Conservation (phyloP, 2,888 invertebrate genomes). For the Eledone cirrhosa region DNA sequence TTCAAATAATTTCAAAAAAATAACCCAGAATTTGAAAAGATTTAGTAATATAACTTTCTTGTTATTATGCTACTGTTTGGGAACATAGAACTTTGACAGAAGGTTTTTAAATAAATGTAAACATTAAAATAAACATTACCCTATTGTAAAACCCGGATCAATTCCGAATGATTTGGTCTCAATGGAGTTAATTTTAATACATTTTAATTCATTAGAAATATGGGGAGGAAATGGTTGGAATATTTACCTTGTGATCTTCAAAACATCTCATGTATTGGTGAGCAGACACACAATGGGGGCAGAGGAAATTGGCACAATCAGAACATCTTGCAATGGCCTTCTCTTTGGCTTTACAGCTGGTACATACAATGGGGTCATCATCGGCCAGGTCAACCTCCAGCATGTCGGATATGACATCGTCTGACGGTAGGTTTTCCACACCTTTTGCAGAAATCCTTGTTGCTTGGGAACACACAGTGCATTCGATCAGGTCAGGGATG, state of each 20-base stretch:
- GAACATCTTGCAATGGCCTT: conserved; percentile 92
- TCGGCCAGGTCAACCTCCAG: conserved; percentile 73
- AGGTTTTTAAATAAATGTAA: no score
- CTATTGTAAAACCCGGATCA: no score
- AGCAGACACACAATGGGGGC: conserved; percentile 92
- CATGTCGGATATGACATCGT: conserved; percentile 80
- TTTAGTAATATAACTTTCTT: no score
- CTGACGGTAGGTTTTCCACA: conserved; percentile 81
- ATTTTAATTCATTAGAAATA: background rate
- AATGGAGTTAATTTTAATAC: background rate
- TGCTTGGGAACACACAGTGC: conserved; percentile 80
- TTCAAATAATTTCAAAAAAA: no score
- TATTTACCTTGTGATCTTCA: conserved; percentile 79
- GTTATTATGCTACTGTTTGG: no score
- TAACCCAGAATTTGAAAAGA: no score
- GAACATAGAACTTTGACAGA: no score
- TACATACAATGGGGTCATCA: conserved; percentile 75
- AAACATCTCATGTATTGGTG: conserved; percentile 97
- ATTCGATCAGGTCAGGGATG: conserved; percentile 56
- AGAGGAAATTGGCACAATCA: conserved; percentile 93
- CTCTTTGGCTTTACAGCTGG: conserved; percentile 95
- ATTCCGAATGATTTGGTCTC: no score
- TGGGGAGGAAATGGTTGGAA: background rate
- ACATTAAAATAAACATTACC: no score
- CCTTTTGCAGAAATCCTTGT: conserved; percentile 71